Conservation (phyloP, 2,797 vertebrate species). For the Eutrigla gurnardus region DNA sequence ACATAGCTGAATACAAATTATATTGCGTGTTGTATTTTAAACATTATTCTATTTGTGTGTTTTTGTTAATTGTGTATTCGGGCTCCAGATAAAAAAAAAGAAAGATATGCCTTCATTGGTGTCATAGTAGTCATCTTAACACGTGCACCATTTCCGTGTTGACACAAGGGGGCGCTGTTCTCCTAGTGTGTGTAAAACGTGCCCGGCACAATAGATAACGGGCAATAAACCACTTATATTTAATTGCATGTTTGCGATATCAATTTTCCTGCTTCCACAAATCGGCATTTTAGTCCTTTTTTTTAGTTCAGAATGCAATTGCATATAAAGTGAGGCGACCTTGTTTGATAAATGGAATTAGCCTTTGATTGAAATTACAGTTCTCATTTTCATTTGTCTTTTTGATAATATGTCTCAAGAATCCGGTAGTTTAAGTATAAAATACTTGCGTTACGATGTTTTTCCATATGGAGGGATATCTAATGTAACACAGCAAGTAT, state of each 20-base stretch:
- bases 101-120: slow-evolving; percentile 7
- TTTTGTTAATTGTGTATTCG: slow-evolving; percentile 23
- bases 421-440: slow-evolving; percentile 5
- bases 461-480: neutral
- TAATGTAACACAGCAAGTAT: slow-evolving; percentile 8
- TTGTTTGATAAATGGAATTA: slow-evolving; percentile 8
- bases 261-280: slow-evolving; percentile 10
- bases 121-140: neutral
- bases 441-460: neutral
- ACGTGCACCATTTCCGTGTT: slow-evolving; percentile 48
- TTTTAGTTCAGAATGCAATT: slow-evolving; percentile 2
- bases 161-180: slow-evolving; percentile 70
- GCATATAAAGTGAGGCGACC: slow-evolving; percentile 7
- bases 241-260: slow-evolving; percentile 32
- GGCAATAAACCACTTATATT: slow-evolving; percentile 61
- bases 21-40: slow-evolving; percentile 7
- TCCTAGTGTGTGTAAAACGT: slow-evolving; percentile 26
- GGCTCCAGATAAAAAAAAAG: neutral
- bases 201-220: slow-evolving; percentile 49
- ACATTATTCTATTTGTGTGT: slow-evolving; percentile 12
- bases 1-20: slow-evolving; percentile 6
- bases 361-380: neutral
- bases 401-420: slow-evolving; percentile 27
- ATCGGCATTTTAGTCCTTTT: slow-evolving; percentile 6
- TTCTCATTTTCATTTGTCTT: slow-evolving; percentile 47